Evolutionary conservation across 2,888 invertebrate genomes (phyloP).

Genomic region (Cosmorhoe ocellata): DNA sequence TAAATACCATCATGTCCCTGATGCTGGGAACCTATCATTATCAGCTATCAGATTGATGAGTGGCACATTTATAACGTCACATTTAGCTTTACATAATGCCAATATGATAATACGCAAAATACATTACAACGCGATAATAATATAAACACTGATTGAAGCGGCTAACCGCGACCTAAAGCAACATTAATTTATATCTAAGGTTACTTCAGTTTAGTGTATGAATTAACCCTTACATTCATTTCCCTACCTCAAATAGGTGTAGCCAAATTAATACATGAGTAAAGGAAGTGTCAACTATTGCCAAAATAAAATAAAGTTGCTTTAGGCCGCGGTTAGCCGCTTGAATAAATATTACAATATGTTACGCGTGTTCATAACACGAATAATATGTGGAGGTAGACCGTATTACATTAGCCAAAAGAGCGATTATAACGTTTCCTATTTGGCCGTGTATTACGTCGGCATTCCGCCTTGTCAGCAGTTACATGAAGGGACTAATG

Average conservation of each 20-base stretch:
- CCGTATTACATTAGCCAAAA: slow-evolving; percentile 39
- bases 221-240: no score
- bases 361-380: slow-evolving; percentile 34
- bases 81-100: no score
- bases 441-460: slow-evolving; percentile 42
- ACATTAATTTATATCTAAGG: no score
- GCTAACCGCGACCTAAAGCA: no score
- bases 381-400: slow-evolving; percentile 34
- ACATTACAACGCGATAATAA: no score
- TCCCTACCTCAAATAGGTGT: not conserved
- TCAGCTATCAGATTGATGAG: no score
- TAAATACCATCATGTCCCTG: no score
- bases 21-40: no score
- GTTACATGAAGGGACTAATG: slow-evolving; percentile 67
- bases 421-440: slow-evolving; percentile 44
- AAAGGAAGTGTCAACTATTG: slow-evolving; percentile 33
- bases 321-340: slow-evolving; percentile 29
- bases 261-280: slow-evolving; percentile 18
- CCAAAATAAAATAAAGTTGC: slow-evolving; percentile 32
- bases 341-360: slow-evolving; percentile 36
- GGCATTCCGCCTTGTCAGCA: slow-evolving; percentile 58
- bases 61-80: no score
- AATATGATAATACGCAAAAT: no score
- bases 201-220: no score
- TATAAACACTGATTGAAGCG: no score